Base-by-base conservation (phyloP, 2,797 vertebrate species). In the Anomalospiza imberbis region DNA sequence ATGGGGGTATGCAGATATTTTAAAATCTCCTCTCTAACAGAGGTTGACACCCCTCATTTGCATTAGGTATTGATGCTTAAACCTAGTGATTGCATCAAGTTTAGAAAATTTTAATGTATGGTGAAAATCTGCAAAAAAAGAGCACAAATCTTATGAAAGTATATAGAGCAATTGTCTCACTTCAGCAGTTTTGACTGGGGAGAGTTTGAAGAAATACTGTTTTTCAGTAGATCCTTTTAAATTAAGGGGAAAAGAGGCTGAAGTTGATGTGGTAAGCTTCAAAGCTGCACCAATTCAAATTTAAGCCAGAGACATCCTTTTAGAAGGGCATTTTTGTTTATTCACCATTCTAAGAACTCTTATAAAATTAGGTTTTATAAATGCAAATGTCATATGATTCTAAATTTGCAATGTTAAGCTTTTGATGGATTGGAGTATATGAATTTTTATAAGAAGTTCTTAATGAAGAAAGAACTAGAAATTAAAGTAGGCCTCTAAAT, bases 321-420 rank as follows among this genome's bases (percentile, higher is more conserved):
- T 71, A 90, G 88, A 96, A 94, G 92, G 91, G 79, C 89, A 92
- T 93, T 92, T 91, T 91, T 93, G 85, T 96, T 97, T 96, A 84
- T 93, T 92, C 73, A 51, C 88, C 29, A 22, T 95, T 84, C 74
- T 82, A 84, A 94, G 93, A 83, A 76, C 85, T 94, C 50, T 17
- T 88, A 79, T 84, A 89, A 96, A 96, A 94, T 91, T 60, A 88
- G 88, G 70, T 75, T 96, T 96, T 94, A 86, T 86, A 80, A 89
- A 94, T 95, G 91, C 91, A 97, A 91, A 97, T 96, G 71, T 91
- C 95, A 91, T 81, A 76, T 71, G 57, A 36, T 82, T 95, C 95
- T 95, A 94, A 96, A 96, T 88, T 88, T 82, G 85, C 85, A 95
- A 55, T 3, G 0, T 91, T 93, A 78, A 93, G 77, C 88, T 85